These are phyloP conservation scores for Canis aureus DNA, from an alignment of 2,113 vertebrate genomes.

Conservation along the genomic window DNA sequence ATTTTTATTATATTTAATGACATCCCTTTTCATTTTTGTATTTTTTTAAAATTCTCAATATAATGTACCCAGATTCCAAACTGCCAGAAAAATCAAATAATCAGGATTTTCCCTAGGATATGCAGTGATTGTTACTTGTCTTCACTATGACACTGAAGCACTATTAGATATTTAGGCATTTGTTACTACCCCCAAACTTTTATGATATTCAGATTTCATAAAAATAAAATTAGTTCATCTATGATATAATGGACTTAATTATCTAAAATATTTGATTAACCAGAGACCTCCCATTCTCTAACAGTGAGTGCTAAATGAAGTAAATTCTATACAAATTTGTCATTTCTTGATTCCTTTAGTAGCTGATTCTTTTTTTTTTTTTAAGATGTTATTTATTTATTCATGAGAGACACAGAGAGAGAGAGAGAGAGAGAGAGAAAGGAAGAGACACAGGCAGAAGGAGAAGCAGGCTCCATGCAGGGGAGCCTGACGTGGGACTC, in stretches of 20 bases:
- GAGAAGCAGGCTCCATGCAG: no score
- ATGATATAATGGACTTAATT: not conserved
- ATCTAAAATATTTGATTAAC: constrained; percentile 25
- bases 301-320: constrained; percentile 17
- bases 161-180: not conserved
- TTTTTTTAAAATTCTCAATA: not conserved
- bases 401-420: no score
- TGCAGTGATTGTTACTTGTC: not conserved
- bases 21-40: not conserved
- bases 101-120: not conserved
- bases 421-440: no score
- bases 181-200: not conserved
- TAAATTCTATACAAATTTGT: not conserved
- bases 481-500: no score
- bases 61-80: not conserved
- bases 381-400: no score
- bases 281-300: constrained; percentile 1
- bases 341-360: constrained; percentile 31
- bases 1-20: not conserved
- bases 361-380: not conserved
- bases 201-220: not conserved
- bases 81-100: constrained; percentile 46
- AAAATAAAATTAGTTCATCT: constrained; percentile 8
- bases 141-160: not conserved
- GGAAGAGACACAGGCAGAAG: no score